Evolutionary conservation across 35 echinoderm and acorn worm genomes (phyloP).

Genomic region (Strongylocentrotus purpuratus): DNA sequence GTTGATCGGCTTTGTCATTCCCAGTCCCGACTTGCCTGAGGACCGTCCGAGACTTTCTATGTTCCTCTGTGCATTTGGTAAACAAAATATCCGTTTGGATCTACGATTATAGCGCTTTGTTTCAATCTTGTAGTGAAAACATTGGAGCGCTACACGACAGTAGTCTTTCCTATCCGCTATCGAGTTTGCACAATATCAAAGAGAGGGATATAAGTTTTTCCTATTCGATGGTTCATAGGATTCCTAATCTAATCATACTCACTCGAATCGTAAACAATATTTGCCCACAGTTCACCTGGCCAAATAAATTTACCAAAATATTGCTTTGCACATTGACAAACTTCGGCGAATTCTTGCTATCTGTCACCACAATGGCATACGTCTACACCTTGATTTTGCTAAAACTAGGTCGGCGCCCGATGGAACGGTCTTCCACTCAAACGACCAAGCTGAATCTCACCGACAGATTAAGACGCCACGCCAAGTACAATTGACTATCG

Average conservation of each 20-base stretch:
- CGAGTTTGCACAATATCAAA: background rate
- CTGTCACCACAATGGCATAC: conserved; percentile 49
- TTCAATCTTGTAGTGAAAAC: conserved; percentile 65
- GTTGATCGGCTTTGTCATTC: conserved; percentile 8
- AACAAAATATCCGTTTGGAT: conserved; percentile 66
- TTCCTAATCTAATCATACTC: conserved; percentile 23
- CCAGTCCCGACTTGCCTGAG: background rate
- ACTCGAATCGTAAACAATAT: conserved; percentile 23
- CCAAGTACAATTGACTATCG: background rate
- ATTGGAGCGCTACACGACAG: conserved; percentile 67
- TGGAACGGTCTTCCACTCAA: background rate
- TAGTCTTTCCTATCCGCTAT: conserved; percentile 65
- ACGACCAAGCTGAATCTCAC: background rate
- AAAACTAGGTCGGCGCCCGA: background rate
- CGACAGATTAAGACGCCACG: background rate
- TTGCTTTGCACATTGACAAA: conserved; percentile 32
- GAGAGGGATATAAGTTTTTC: background rate
- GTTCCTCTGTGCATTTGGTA: conserved; percentile 73
- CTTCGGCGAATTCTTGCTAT: conserved; percentile 36
- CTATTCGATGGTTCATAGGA: background rate
- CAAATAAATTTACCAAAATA: background rate
- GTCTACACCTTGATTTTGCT: conserved; percentile 60
- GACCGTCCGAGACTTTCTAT: background rate
- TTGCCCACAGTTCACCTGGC: background rate
- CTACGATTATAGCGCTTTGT: conserved; percentile 51